Conservation (phyloP, 2,113 vertebrate species). For the Macquaria ambigua region DNA sequence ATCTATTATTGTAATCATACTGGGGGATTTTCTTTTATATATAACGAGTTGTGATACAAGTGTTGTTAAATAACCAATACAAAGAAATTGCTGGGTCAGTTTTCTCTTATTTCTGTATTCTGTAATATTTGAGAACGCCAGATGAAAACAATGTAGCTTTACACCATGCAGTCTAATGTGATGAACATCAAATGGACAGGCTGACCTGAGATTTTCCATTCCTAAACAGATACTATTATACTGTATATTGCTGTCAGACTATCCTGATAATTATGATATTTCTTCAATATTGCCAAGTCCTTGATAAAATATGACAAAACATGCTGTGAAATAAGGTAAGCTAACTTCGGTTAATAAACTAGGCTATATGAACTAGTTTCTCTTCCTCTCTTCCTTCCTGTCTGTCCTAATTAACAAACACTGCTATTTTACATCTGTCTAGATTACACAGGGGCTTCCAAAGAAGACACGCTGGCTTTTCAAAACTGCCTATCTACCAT, state of each 20-base stretch:
- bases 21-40: background rate
- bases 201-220: background rate
- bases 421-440: background rate
- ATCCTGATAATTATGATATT: background rate
- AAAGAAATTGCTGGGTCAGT: background rate
- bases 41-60: background rate
- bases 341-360: background rate
- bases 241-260: background rate
- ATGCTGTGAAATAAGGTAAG: background rate
- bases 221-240: background rate
- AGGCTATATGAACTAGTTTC: slow-evolving; percentile 2
- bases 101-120: background rate
- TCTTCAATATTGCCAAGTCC: background rate
- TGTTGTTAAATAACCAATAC: background rate
- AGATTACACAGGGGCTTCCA: background rate
- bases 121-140: background rate
- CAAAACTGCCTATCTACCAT: background rate
- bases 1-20: background rate
- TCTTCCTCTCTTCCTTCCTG: slow-evolving; percentile 27
- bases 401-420: background rate
- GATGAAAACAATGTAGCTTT: background rate
- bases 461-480: background rate
- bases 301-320: background rate
- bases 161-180: background rate
- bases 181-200: background rate